These are phyloP conservation scores for Papilio dardanus DNA, from an alignment of 1,140 invertebrate genomes.

Conservation along the genomic window DNA sequence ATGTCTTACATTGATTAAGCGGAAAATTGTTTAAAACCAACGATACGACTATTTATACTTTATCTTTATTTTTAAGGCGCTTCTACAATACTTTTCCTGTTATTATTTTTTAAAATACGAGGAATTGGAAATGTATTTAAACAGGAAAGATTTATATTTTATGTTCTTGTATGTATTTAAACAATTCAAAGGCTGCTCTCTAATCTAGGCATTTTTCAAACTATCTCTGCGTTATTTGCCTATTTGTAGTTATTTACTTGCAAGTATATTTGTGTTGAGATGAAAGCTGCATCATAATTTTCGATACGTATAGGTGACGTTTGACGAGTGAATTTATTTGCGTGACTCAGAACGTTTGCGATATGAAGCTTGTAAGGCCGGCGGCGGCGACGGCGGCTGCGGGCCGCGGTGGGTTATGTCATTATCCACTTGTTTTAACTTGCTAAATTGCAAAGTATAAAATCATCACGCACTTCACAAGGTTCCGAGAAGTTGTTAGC, in stretches of 20 bases:
- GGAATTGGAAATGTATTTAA: too few relatives aligned
- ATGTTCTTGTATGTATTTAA: too few relatives aligned
- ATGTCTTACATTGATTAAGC: background rate
- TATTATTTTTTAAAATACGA: background rate
- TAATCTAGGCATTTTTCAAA: background rate
- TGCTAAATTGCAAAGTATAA: slow-evolving; percentile 51
- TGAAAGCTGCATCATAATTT: background rate
- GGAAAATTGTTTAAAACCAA: background rate
- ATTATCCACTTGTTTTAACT: slow-evolving; percentile 64
- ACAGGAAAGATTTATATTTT: too few relatives aligned
- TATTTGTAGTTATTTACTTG: too few relatives aligned
- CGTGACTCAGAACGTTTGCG: slow-evolving; percentile 59
- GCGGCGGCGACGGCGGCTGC: background rate
- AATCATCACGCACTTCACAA: slow-evolving; percentile 42
- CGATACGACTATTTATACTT: background rate
- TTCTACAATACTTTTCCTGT: background rate
- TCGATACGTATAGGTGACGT: slow-evolving; percentile 34
- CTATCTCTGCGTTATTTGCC: background rate
- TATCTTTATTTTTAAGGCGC: background rate
- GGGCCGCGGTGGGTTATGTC: slow-evolving; percentile 59
- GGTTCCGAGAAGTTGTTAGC: slow-evolving; percentile 40
- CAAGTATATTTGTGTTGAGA: background rate
- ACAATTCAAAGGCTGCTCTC: too few relatives aligned
- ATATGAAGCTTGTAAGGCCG: slow-evolving; percentile 28
- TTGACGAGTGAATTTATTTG: slow-evolving; percentile 53